A percentile compares a stretch with the other conserved stretches of the same genome.
These are phyloP conservation scores for Peucedramus taeniatus DNA, from an alignment of 2,113 vertebrate species.

Conservation along the genomic window DNA sequence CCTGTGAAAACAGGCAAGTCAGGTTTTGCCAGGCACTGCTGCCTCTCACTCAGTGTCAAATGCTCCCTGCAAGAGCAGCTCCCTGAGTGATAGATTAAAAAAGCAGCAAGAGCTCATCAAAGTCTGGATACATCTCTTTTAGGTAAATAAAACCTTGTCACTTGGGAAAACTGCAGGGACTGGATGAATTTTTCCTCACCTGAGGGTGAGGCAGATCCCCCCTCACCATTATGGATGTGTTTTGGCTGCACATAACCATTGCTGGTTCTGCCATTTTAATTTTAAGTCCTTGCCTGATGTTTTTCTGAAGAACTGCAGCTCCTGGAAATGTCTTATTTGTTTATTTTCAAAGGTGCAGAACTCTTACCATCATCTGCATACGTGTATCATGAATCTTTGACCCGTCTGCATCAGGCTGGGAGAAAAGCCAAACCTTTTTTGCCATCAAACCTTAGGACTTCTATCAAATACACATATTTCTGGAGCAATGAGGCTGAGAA, in stretches of 20 bases:
- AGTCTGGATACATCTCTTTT: background rate
- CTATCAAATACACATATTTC: accelerated
- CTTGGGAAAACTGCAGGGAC: background rate
- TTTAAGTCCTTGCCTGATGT: background rate
- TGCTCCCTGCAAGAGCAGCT: background rate
- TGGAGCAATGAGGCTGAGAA: background rate
- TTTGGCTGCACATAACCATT: background rate
- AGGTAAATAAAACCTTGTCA: background rate
- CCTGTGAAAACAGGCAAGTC: background rate
- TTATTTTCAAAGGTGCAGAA: background rate
- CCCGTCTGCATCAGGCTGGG: background rate
- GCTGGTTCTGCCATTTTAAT: background rate
- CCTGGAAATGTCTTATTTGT: background rate
- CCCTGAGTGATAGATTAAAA: background rate
- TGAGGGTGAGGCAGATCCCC: background rate
- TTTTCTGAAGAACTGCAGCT: background rate
- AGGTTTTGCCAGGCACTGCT: background rate
- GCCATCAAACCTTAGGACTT: background rate
- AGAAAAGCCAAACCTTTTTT: background rate
- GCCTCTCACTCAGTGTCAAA: background rate
- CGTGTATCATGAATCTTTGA: background rate
- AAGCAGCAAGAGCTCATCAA: background rate
- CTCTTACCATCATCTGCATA: background rate
- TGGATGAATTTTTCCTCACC: background rate
- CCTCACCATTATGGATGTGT: background rate